These are phyloP conservation scores for Carpatolechia fugitivella DNA, from an alignment of 2,888 invertebrate species.

Conservation along the genomic window DNA sequence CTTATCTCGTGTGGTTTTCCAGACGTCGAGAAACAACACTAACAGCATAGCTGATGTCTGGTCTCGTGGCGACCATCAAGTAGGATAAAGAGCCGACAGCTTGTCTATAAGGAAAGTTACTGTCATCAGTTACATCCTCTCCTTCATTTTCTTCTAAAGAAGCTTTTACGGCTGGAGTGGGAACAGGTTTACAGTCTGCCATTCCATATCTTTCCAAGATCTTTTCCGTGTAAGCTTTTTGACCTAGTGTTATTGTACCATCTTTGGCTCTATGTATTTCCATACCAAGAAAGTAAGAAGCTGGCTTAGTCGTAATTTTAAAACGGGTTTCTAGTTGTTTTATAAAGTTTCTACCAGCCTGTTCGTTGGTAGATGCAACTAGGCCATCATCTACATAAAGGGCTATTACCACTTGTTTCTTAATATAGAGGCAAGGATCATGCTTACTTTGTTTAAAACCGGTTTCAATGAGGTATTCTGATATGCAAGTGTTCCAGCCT, in stretches of 20 bases:
- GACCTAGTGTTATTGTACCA: conserved; percentile 3
- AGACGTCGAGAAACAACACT: not conserved
- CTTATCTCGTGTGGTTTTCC: not conserved
- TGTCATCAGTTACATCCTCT: too few species aligned
- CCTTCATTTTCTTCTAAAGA: not conserved
- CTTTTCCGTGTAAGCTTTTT: not conserved
- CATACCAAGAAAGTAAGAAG: conserved; percentile 7
- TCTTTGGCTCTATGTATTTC: not conserved
- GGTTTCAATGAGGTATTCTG: too few species aligned
- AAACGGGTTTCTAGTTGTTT: not conserved
- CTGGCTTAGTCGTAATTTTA: conserved; percentile 4
- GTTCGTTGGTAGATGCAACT: not conserved
- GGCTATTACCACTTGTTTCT: not conserved
- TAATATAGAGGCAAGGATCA: conserved; percentile 14
- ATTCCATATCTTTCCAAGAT: not conserved
- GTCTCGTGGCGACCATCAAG: not conserved
- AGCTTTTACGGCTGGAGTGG: not conserved
- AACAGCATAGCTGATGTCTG: not conserved
- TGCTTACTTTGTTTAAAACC: conserved; percentile 5
- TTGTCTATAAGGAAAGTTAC: not conserved
- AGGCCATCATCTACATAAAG: not conserved
- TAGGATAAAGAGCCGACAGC: not conserved
- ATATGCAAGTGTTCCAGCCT: too few species aligned
- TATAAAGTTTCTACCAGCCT: not conserved
- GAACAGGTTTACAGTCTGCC: not conserved